Base-by-base conservation (phyloP, 2,888 invertebrate genomes). In the Xiphydria camelus region DNA sequence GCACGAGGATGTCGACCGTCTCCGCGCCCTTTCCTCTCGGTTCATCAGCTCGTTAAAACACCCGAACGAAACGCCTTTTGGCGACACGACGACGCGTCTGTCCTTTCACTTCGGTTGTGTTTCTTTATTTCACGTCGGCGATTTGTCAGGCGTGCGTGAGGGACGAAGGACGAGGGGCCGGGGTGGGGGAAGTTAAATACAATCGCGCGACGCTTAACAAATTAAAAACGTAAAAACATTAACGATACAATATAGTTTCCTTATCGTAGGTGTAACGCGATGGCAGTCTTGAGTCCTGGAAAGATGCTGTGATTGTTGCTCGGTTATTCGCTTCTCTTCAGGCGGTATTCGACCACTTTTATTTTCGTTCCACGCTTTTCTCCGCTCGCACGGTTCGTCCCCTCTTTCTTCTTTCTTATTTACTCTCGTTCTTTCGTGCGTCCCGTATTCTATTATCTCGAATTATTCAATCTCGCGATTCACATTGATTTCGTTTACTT, bases 281-380 rank as follows among this genome's bases (percentile, higher is more conserved):
- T 71, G 72, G 71, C 73, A 74, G 73, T 74, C 71, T 73, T 71
- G 66, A 68, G 62, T 70, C 67, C 61, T 67, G 69, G 69, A 71
- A 70, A 73, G 64, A 69, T 70, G 69, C 62, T 68, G 62, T 62
- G 66, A 66, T 68, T 69, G 62, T 67, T 61, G 40, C 54, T 47
- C 48, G 62, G 61, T 64, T 57, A 61, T 56, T 57, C 63, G 52
- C 57, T n/a, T n/a, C n/a, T n/a, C n/a, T 66, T 55, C 54, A 40
- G 45, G 31, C 23, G 23, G n/a, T 7, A n/a, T 23, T n/a, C 23
- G 23, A 7, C 23, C 23, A 7, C 23, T 45, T n/a, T 22, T 34
- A 17, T 25, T 41, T 36, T 50, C 45, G 38, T 49, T 50, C 55
- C 47, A 44, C 44, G 41, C 43, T 43, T 14, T 18, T 41, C 45